Conservation (phyloP, 2,888 invertebrate genomes). For the Heliconius charithonia region DNA sequence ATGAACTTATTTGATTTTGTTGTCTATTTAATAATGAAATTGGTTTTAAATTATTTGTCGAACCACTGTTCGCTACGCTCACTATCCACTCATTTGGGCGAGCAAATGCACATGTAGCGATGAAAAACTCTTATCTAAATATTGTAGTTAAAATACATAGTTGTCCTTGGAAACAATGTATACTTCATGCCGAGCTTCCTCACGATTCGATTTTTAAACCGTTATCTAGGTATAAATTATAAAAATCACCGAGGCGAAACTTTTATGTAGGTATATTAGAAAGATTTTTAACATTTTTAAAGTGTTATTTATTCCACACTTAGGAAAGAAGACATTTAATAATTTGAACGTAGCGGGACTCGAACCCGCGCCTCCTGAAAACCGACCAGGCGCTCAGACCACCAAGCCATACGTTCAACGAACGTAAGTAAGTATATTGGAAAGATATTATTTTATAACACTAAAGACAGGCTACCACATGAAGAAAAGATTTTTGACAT, state of each 20-base stretch:
- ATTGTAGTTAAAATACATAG: no score
- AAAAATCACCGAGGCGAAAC: neutral
- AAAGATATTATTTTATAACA: neutral
- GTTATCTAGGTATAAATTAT: neutral
- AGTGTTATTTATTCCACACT: no score
- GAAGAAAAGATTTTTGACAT: neutral
- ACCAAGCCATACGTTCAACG: no score
- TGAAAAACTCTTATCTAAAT: neutral
- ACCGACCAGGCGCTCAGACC: no score
- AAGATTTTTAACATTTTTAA: no score
- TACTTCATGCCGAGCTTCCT: no score
- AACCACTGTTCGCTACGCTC: neutral
- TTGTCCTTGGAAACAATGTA: no score
- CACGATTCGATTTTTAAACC: no score
- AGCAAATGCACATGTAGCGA: no score
- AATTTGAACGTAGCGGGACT: no score
- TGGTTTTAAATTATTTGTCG: neutral
- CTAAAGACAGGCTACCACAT: neutral
- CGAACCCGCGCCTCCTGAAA: no score
- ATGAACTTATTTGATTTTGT: neutral
- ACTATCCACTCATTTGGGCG: neutral
- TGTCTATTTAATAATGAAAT: neutral
- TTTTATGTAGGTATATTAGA: neutral
- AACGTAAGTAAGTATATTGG: neutral
- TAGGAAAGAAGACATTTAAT: no score